Evolutionary conservation across 2,113 vertebrate genomes (phyloP).

Genomic region (Galeopterus variegatus): DNA sequence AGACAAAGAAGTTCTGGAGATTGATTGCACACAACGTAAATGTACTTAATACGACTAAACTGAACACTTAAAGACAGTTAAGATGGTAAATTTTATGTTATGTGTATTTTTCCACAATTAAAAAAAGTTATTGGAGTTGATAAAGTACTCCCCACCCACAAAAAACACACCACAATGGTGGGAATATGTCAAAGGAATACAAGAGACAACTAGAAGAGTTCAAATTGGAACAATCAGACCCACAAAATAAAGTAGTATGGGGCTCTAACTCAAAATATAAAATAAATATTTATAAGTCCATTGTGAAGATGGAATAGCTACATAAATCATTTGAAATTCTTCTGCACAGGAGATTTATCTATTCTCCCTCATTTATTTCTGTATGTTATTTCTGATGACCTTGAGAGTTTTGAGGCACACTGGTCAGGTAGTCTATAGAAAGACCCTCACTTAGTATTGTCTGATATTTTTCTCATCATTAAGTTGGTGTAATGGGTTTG

Average conservation of each 20-base stretch:
- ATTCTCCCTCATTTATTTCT: background rate
- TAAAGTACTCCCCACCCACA: background rate
- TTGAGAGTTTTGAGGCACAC: background rate
- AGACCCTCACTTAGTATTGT: background rate
- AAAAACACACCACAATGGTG: background rate
- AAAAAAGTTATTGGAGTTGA: background rate
- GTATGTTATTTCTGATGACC: background rate
- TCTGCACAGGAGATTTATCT: background rate
- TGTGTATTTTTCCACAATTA: background rate
- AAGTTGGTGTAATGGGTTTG: background rate
- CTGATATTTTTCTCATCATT: background rate
- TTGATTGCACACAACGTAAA: background rate
- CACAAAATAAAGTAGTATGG: background rate
- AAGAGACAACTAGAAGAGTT: background rate
- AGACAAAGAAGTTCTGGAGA: background rate
- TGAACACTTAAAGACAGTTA: background rate
- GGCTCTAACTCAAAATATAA: background rate
- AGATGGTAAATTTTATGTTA: background rate
- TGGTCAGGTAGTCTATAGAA: background rate
- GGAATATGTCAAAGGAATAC: background rate
- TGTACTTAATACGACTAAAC: background rate
- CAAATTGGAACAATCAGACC: background rate
- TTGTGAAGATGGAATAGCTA: background rate
- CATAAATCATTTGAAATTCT: conserved; percentile 23
- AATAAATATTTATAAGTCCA: background rate